Evolutionary conservation across 2,797 vertebrate genomes (phyloP).

Genomic region (Antennarius maculatus): DNA sequence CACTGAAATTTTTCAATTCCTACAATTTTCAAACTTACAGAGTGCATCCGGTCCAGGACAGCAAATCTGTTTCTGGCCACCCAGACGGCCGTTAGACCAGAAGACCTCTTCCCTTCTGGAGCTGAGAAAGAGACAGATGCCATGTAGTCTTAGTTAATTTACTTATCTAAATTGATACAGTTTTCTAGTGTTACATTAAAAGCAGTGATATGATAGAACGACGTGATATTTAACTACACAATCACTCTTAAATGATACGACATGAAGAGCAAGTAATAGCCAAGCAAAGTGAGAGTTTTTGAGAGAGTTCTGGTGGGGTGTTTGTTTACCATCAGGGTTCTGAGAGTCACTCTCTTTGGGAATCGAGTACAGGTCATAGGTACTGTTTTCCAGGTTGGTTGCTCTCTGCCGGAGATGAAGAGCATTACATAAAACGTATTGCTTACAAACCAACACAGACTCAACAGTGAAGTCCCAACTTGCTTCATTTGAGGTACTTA

Average conservation of each 20-base stretch:
- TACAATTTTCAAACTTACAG: conserved; percentile 79
- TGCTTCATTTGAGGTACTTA: conserved; percentile 67
- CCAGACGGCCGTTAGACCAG: conserved; percentile 96
- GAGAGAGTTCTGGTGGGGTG: background rate
- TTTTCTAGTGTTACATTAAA: background rate
- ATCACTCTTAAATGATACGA: background rate
- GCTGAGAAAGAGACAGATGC: conserved; percentile 72
- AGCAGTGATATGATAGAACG: background rate
- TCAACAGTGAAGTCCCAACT: background rate
- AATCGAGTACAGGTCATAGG: conserved; percentile 95
- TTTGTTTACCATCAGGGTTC: conserved; percentile 90
- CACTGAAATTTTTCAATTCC: background rate
- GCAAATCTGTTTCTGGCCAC: conserved; percentile 97
- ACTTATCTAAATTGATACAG: background rate
- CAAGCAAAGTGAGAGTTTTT: too few relatives aligned
- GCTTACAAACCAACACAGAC: background rate
- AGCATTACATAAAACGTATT: conserved; percentile 4
- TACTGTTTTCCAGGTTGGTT: conserved; percentile 97
- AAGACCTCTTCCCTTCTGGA: conserved; percentile 96
- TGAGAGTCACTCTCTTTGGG: conserved; percentile 96
- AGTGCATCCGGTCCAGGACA: conserved; percentile 96
- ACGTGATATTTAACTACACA: conserved; percentile 1
- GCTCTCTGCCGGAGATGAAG: conserved; percentile 84
- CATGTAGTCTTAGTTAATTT: background rate
- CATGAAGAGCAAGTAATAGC: background rate